phyloP scores from a whole-genome alignment of 2,113 vertebrate genomes.

The Polypterus bichir region DNA sequence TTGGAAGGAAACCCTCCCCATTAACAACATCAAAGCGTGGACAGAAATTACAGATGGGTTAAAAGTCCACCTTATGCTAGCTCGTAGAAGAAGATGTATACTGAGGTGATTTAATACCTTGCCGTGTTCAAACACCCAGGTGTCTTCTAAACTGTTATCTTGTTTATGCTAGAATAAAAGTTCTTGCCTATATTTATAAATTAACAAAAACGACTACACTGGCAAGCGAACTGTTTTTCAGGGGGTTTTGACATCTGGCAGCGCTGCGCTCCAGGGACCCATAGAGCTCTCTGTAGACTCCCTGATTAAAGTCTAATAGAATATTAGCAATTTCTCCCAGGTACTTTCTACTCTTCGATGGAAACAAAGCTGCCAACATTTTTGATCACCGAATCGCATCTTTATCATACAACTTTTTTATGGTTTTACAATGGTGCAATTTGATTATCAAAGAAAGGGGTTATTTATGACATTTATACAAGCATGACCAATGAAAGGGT shows the following conservation, averaged over 20 bases:
- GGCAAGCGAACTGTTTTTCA: slow-evolving; percentile 60
- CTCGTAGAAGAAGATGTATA: not conserved
- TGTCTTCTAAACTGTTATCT: not conserved
- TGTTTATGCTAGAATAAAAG: slow-evolving; percentile 25
- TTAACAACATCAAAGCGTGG: too few species aligned
- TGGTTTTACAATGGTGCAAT: too few species aligned
- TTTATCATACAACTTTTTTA: slow-evolving; percentile 20
- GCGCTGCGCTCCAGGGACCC: slow-evolving; percentile 58
- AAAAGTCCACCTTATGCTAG: too few species aligned
- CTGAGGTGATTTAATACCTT: not conserved
- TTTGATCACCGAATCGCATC: slow-evolving; percentile 35
- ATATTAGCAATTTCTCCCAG: slow-evolving; percentile 72
- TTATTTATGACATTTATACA: not conserved
- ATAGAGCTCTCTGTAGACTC: slow-evolving; percentile 59
- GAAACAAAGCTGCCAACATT: slow-evolving; percentile 42
- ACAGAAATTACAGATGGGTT: too few species aligned
- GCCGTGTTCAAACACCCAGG: not conserved
- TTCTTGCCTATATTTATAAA: slow-evolving; percentile 53
- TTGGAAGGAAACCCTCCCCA: too few species aligned
- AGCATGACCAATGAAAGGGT: too few species aligned
- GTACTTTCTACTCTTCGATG: slow-evolving; percentile 46
- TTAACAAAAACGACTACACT: slow-evolving; percentile 46
- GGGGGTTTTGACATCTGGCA: slow-evolving; percentile 66
- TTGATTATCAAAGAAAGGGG: not conserved
- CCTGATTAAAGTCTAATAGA: slow-evolving; percentile 73